Evolutionary conservation across 2,888 invertebrate species (phyloP), one percentile per base, ranked within the genome.

Genomic region (Epistrophella euchroma): DNA sequence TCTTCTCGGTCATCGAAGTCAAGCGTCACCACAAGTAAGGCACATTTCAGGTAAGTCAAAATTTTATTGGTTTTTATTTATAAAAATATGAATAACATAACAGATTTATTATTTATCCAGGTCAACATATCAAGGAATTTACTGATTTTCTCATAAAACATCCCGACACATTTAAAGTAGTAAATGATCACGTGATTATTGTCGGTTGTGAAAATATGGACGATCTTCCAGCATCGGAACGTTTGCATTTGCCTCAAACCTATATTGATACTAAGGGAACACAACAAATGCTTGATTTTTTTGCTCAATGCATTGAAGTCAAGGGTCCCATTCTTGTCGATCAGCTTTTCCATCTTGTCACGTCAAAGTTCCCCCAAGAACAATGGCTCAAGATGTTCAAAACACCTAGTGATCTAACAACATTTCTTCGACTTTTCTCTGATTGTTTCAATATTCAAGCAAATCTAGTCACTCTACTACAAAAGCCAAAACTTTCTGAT

Each of bases 21-120:
- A 97, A 93, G 99, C 99, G 25, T 97, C 98, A 82, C 97, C 98
- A 17, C 99, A 99, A 94, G 98, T 99, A 88, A 95, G 99, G 87
- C 98, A 98, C 92, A 98, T 98, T 90, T 98, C 98, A 88, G 97
- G 96, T 88, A 80, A 89, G 89, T 79, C 22, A 43, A 17, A 35
- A 43, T 55, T 37, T 15, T 40, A 5, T 35, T 43, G 28, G 25
- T 17, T 43, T 50, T 1, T 47, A 19, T 19, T 22, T 50, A 13
- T 22, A 2, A 25, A 25, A n/a, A 28, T 1, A 7, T 32, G 1
- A 5, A 32, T 52, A 52, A 25, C 7, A 28, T 5, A 28, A 22
- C 37, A 6, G 11, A 58, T 37, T 43, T n/a, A 11, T 70, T 64
- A 2, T 37, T 35, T 5, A 32, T 68, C 0, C 62, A 92, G 95